phyloP scores from a whole-genome alignment of 2,797 vertebrate species.

The Centroberyx gerrardi region DNA sequence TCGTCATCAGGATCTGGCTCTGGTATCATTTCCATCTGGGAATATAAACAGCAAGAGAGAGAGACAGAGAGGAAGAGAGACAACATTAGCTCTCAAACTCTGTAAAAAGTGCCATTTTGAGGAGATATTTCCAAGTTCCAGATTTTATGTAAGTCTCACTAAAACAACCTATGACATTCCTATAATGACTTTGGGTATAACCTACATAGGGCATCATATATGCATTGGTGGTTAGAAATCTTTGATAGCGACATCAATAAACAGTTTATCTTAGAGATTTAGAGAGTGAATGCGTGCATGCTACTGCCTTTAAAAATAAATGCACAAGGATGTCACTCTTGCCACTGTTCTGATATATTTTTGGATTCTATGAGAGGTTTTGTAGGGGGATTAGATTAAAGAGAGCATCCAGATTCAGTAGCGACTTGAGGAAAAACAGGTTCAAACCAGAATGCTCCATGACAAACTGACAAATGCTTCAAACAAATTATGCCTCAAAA shows the following conservation, averaged over 20 bases:
- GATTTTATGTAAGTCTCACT: constrained; percentile 1
- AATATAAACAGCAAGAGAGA: constrained; percentile 52
- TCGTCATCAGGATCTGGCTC: constrained; percentile 92
- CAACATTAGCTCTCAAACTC: constrained; percentile 32
- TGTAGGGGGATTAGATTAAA: constrained; percentile 60
- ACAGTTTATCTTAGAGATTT: constrained; percentile 30
- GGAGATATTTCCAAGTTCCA: not conserved
- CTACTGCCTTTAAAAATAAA: constrained; percentile 61
- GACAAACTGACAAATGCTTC: constrained; percentile 40
- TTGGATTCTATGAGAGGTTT: constrained; percentile 62
- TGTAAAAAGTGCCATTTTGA: not conserved
- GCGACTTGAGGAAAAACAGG: constrained; percentile 12
- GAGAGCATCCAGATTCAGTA: constrained; percentile 15
- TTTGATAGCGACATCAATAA: constrained; percentile 60
- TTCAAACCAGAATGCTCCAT: constrained; percentile 35
- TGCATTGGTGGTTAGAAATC: constrained; percentile 56
- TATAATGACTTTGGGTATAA: too few species aligned
- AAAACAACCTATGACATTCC: too few species aligned
- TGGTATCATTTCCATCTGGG: constrained; percentile 90
- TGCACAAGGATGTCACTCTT: constrained; percentile 40
- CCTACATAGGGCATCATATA: constrained; percentile 19
- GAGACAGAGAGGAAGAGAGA: constrained; percentile 37
- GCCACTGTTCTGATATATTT: constrained; percentile 52
- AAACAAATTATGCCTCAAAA: constrained; percentile 52
- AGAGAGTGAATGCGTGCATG: constrained; percentile 34